Percentiles rank a stretch among this genome's conserved stretches.
These are phyloP conservation scores for Procambarus virginalis DNA, from an alignment of 1,140 invertebrate genomes.

Conservation along the genomic window DNA sequence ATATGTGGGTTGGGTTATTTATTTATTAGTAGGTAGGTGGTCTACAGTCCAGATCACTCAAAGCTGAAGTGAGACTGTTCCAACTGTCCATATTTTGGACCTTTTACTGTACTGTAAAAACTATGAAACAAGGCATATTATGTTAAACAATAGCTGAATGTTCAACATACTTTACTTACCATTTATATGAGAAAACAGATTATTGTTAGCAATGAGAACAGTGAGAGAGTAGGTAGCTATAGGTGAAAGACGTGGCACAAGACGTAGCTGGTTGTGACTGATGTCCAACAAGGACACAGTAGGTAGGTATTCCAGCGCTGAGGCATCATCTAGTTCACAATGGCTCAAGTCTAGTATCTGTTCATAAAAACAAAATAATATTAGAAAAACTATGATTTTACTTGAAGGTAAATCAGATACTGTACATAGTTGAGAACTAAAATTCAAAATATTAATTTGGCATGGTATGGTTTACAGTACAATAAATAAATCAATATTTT, in stretches of 20 bases:
- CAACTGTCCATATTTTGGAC: no score
- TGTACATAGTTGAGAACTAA: background rate
- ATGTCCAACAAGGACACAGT: slow-evolving; percentile 11
- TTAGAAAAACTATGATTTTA: background rate
- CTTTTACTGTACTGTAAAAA: no score
- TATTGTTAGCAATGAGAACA: slow-evolving; percentile 27
- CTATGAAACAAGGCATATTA: no score
- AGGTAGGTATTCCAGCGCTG: slow-evolving; percentile 24
- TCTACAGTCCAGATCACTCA: no score
- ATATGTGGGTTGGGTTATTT: no score
- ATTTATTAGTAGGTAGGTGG: no score
- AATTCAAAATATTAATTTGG: no score
- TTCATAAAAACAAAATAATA: background rate
- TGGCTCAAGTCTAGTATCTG: slow-evolving; percentile 42
- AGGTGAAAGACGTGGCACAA: slow-evolving; percentile 14
- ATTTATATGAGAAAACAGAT: slow-evolving; percentile 32
- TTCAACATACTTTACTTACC: slow-evolving; percentile 4
- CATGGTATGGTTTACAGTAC: background rate
- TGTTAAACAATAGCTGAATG: no score
- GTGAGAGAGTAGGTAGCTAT: slow-evolving; percentile 26
- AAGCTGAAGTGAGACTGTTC: no score
- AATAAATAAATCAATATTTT: no score
- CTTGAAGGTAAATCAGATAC: background rate
- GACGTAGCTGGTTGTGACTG: slow-evolving; percentile 27
- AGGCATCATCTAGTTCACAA: slow-evolving; percentile 39